Base-by-base conservation (phyloP, 2,113 vertebrate genomes). In the Myiozetetes cayanensis region DNA sequence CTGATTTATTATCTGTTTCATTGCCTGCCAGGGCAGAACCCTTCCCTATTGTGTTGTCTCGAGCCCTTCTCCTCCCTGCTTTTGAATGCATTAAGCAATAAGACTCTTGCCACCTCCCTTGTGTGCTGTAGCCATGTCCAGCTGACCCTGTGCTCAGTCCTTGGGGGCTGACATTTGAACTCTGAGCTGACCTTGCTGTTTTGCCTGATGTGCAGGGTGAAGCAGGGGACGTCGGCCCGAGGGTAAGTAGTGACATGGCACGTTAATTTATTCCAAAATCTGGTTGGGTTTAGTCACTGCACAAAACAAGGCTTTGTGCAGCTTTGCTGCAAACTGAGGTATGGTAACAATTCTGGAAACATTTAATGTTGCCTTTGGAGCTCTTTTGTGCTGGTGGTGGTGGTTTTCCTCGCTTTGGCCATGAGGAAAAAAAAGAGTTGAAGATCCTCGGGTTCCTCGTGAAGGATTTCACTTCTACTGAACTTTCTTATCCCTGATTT, bases 161-260 rank as follows among this genome's bases (percentile, higher is more conserved):
- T 63, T 79, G 3, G 1, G 16, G 72, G 55, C 1, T 90, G 73
- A 80, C 41, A 65, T 65, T 25, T 63, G 82, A 89, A 37, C 86
- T 90, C 88, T 87, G 43, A 92, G 62, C 81, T 96, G 76, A 86
- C 70, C 80, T 77, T 94, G 87, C 92, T 73, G 23, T 70, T 96
- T 91, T 89, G 65, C 91, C 56, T 95, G 68, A 49, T 21, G 37
- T 13, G 3, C 97, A 99, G 99, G 99, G 99, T 91, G 98, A 99
- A 96, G 98, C 98, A 87, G 99, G 99, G 97, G 98, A 99, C 92
- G 58, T 98, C 4, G 99, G 99, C 74, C 99, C 99, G 5, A 97
- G 98, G 98, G 99, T 99, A 96, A 98, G 99, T 96, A 87, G 35
- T 13, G 58, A 80, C 47, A 49, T 3, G 2, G 23, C 24, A 21